Conservation (phyloP, 2,888 invertebrate genomes). For the Amphipyra tragopoginis region DNA sequence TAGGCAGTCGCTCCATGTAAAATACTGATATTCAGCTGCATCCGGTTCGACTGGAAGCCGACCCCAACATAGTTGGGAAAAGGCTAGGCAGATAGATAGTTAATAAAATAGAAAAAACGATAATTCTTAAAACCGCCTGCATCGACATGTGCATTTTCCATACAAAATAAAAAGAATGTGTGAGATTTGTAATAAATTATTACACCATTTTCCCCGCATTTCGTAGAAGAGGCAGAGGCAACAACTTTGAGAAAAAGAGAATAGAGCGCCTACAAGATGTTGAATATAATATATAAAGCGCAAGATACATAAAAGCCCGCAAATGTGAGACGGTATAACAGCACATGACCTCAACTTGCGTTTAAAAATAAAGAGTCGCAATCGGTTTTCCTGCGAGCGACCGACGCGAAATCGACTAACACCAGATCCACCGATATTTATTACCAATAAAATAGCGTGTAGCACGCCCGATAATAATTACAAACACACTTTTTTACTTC, state of each 20-base stretch:
- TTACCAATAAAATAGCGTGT: constrained; percentile 80
- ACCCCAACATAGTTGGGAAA: no score
- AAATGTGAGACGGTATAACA: constrained; percentile 56
- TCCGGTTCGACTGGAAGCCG: no score
- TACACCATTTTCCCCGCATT: not conserved
- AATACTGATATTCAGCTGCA: no score
- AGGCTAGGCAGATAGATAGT: no score
- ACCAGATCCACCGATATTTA: constrained; percentile 83
- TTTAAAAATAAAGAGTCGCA: constrained; percentile 77
- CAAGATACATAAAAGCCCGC: constrained; percentile 31
- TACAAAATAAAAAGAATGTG: no score
- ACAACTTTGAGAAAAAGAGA: not conserved
- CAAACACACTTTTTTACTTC: constrained; percentile 65
- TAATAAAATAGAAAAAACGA: no score
- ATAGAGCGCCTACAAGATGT: constrained; percentile 21
- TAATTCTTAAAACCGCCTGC: no score
- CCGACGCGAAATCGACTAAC: constrained; percentile 68
- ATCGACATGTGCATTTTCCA: no score
- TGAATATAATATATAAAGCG: constrained; percentile 15
- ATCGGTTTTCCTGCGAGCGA: constrained; percentile 65
- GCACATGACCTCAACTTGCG: constrained; percentile 71
- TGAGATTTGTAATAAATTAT: not conserved
- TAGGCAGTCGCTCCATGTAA: no score
- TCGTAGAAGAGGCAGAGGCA: not conserved
- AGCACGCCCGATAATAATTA: constrained; percentile 70